Base-by-base conservation (phyloP, 2,113 vertebrate genomes). In the Otolemur garnettii region DNA sequence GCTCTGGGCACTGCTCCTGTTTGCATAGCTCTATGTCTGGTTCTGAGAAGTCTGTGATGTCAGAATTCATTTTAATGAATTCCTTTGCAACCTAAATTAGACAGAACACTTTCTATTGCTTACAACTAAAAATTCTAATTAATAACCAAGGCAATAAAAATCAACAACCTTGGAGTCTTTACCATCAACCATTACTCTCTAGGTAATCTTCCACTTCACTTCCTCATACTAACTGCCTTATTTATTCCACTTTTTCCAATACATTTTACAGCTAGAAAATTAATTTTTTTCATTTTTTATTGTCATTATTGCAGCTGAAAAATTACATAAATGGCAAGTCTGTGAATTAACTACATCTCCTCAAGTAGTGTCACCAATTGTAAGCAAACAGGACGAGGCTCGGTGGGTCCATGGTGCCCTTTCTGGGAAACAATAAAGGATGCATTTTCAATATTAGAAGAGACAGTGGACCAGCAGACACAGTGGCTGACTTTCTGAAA, bases 61-160 rank as follows among this genome's bases (percentile, higher is more conserved):
- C 42, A 26, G 60, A 64, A 64, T 64, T 64, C 60, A 64, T 60
- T 71, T 59, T 77, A 77, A 53, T 59, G 53, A 74, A 74, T 80
- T 87, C 80, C 35, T 90, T 84, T 84, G 38, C 33, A 57, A 15
- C 18, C 83, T 89, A 50, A 93, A 57, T 78, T 91, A n/a, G 38
- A 55, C 62, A 72, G 88, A 86, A 57, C 30, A 75, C 74, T 92
- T 72, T 85, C 62, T 83, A 9, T 50, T 50, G 84, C 84, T 82
- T 78, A 88, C 26, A 59, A 50, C 10, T n/a, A 86, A 87, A 96
- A 87, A 28, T n/a, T 38, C 38, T 66, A 62, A 50, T 42, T 42
- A 26, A 82, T 30, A 50, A 80, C 6, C 38, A 78, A n/a, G 35
- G 35, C 18, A 85, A 26, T 69, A 59, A 89, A 81, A 85, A 2